Evolutionary conservation across 2,888 invertebrate genomes (phyloP).

Genomic region (Leptopilina myrica): DNA sequence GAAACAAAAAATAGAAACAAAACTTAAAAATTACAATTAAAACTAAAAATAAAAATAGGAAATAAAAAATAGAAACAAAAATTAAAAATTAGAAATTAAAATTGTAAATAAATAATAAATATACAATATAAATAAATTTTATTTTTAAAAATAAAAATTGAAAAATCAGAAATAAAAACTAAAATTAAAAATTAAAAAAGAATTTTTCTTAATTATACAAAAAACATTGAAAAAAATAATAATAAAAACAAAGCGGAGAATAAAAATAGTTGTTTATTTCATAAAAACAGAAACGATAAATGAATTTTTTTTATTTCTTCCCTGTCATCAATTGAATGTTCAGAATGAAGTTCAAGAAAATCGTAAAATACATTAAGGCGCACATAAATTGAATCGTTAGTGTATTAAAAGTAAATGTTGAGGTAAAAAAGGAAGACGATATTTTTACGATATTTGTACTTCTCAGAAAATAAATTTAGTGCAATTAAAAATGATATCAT

Average conservation of each 20-base stretch:
- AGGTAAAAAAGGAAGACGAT: not conserved
- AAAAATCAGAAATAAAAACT: no score
- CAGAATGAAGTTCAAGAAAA: slow-evolving; percentile 1
- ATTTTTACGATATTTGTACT: not conserved
- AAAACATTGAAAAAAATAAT: not conserved
- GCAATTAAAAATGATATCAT: slow-evolving; percentile 4
- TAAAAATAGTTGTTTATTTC: no score
- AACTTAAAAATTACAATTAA: no score
- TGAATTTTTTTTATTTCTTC: not conserved
- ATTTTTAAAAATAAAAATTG: no score
- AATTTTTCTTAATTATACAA: not conserved
- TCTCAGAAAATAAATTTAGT: not conserved
- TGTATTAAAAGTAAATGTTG: not conserved
- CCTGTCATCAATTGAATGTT: not conserved
- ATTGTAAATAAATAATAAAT: no score
- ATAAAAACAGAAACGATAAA: not conserved
- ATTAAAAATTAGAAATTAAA: no score
- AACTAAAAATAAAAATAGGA: no score
- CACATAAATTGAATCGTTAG: not conserved
- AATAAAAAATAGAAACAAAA: no score
- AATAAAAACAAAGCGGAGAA: not conserved
- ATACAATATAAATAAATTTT: no score
- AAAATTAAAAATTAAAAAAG: not conserved
- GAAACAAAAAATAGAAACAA: no score
- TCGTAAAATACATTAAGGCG: slow-evolving; percentile 1